These are phyloP conservation scores for Ormyrus rosae DNA, from an alignment of 2,888 invertebrate genomes.

Conservation along the genomic window DNA sequence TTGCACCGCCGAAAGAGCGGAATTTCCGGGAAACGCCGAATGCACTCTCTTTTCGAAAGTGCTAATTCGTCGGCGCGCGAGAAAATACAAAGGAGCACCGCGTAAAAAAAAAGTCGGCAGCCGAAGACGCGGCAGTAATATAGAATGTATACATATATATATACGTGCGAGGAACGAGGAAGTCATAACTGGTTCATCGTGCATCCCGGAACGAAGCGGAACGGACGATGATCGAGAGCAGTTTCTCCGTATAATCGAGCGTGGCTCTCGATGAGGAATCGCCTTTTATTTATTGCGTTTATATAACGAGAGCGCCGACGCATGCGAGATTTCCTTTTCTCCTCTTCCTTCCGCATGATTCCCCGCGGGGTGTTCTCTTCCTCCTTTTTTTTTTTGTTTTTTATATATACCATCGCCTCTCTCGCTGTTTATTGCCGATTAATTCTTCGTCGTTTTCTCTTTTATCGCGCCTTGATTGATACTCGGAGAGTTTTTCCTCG, in stretches of 20 bases:
- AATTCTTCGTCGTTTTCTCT: not conserved
- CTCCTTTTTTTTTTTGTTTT: not conserved
- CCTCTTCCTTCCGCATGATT: not conserved
- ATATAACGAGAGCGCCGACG: too few relatives aligned
- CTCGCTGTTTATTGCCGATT: not conserved
- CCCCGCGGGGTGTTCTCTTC: not conserved
- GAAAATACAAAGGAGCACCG: not conserved
- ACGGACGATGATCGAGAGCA: slow-evolving; percentile 17
- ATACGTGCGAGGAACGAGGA: slow-evolving; percentile 33
- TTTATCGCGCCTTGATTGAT: too few relatives aligned
- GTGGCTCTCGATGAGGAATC: slow-evolving; percentile 10
- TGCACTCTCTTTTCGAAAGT: slow-evolving; percentile 24
- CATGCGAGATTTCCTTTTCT: too few relatives aligned
- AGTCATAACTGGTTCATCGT: slow-evolving; percentile 39
- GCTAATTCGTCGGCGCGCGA: slow-evolving; percentile 10
- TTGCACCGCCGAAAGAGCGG: too few relatives aligned
- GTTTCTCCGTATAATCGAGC: not conserved
- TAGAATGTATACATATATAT: not conserved
- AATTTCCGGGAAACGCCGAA: not conserved
- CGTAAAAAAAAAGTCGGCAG: not conserved
- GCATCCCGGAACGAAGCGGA: slow-evolving; percentile 14
- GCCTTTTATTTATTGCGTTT: slow-evolving; percentile 12
- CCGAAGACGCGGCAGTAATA: too few relatives aligned
- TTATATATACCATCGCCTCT: too few relatives aligned
- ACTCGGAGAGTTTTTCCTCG: too few relatives aligned